Evolutionary conservation across 2,888 invertebrate genomes (phyloP).

Genomic region (Oxycera nigricornis): DNA sequence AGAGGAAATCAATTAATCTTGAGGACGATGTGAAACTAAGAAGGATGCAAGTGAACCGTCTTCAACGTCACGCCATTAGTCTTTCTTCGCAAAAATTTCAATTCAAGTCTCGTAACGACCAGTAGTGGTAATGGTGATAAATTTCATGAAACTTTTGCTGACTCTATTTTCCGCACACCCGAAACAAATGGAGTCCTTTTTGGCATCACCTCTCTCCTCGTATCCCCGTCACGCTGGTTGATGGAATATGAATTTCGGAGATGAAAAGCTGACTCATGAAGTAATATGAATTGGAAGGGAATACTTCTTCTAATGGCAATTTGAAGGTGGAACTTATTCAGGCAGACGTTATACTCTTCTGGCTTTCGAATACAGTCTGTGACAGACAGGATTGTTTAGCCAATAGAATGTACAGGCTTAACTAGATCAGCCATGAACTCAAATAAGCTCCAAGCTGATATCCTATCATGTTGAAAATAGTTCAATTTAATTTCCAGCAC

Average conservation of each 20-base stretch:
- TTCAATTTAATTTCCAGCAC: too few species aligned
- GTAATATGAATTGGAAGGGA: background rate
- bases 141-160: conserved; percentile 14
- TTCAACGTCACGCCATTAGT: background rate
- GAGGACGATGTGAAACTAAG: conserved; percentile 18
- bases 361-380: too few species aligned
- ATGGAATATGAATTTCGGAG: background rate
- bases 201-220: too few species aligned
- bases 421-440: too few species aligned
- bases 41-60: background rate
- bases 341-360: too few species aligned
- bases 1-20: conserved; percentile 44
- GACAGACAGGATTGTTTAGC: too few species aligned
- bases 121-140: conserved; percentile 18
- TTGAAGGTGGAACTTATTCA: too few species aligned
- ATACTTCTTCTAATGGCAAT: too few species aligned
- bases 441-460: too few species aligned
- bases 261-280: background rate
- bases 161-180: background rate
- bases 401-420: too few species aligned
- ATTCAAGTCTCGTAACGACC: conserved; percentile 26
- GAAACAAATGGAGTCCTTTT: too few species aligned
- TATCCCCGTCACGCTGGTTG: background rate
- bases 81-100: conserved; percentile 18
- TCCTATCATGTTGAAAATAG: too few species aligned